Base-by-base conservation (phyloP, 2,888 invertebrate species). In the Nymphalis c-album region DNA sequence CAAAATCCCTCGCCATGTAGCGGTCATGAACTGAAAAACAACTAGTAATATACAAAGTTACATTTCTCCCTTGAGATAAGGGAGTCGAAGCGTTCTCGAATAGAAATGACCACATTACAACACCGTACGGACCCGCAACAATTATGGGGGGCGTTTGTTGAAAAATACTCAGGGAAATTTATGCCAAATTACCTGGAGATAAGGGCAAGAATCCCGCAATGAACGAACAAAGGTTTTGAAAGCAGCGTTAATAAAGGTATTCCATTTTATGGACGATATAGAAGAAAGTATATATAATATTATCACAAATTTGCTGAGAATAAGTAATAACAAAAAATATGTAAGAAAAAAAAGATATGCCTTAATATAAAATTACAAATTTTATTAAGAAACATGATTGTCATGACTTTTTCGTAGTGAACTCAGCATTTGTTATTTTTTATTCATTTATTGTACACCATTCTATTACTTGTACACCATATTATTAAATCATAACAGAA, bases 41-140 rank as follows among this genome's bases (percentile, higher is more conserved):
- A 71, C 71, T 69, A 71, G 69, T 71, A 69, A 71, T 71, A 67
- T 55, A 69, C 71, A 69, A 71, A 71, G 71, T 71, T 64, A 71
- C 71, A 64, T 67, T 58, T 60, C 65, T 35, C 71, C 69, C 70
- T 48, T 45, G 69, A 69, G 65, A 64, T 65, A 62, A 62, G 59
- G 62, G 59, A 68, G 68, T 50, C 47, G 64, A 61, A 60, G 59
- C 67, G 47, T 18, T 60, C 65, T 64, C 64, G 71, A 71, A 71
- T 71, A 71, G 67, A 62, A 71, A 71, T 57, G 61, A 67, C 69
- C 71, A 60, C 53, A 71, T 71, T 71, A 71, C 53, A 55, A 69
- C 62, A 64, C 69, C 62, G 64, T 50, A 58, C 64, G 61, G 71
- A 40, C 64, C 66, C 65, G 59, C 60, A 55, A 67, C 69, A 71